Evolutionary conservation across 2,888 invertebrate species (phyloP), one percentile per base, ranked within the genome.

Genomic region (Heliconius erato): DNA sequence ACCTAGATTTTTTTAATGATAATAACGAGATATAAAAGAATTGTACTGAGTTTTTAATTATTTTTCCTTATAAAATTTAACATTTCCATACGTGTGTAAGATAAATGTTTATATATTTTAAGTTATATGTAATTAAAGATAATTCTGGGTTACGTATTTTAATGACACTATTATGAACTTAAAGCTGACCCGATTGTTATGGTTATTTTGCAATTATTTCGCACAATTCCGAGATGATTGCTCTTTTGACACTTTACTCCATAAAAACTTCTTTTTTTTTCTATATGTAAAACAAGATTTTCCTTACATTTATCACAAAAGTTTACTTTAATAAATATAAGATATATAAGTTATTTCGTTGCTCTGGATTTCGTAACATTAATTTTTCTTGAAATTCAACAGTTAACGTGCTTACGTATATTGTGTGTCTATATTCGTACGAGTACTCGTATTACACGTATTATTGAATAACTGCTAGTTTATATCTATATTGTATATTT

Each of bases 131-230:
- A 44, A 49, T 72, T 72, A 49, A 72, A 72, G 67, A 67, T 16
- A 44, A 72, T 44, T 72, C n/a, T 72, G 54, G 74, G 74, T 54
- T 74, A 74, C 28, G 49, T 54, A 54, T 54, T 28, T 74, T 74
- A 28, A 54, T 74, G 28, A 19, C 49, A 74, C 35, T 59, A 63
- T 63, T 35, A 35, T 76, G 63, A 76, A 76, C 76, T 76, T 40
- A 16, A 76, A 12, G 59, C n/a, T 63, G 74, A 40, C 76, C 63
- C 26, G n/a, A 63, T 16, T 76, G 32, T 76, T 59, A 32, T 59
- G 9, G 49, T 28, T 32, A 35, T 59, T 76, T 76, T 40, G 63
- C 59, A 76, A 76, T 63, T 63, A n/a, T 40, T 35, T 40, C n/a
- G 7, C 7, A 14, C 35, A 1, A 63, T 63, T 76, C 35, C 14